Conservation (phyloP, 2,113 vertebrate genomes). For the Halichoeres trimaculatus region DNA sequence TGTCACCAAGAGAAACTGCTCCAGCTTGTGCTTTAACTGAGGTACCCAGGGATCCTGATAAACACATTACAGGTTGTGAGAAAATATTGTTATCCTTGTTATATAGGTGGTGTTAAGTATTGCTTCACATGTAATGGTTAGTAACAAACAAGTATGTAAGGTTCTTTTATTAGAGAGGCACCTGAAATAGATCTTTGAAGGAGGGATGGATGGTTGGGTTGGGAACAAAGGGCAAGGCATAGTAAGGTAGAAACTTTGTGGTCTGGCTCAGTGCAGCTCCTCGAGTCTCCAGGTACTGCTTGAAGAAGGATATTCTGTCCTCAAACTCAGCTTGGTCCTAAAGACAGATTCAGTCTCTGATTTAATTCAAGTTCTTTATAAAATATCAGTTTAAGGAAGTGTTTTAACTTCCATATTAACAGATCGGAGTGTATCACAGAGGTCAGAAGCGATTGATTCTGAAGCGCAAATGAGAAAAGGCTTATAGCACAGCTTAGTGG, state of each 20-base stretch:
- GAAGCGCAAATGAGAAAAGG: neutral
- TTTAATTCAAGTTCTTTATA: conserved; percentile 2
- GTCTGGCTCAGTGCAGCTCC: conserved; percentile 91
- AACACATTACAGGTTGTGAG: neutral
- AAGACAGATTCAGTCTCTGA: conserved; percentile 17
- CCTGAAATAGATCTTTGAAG: conserved; percentile 95
- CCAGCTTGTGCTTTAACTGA: conserved; percentile 88
- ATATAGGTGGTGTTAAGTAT: neutral
- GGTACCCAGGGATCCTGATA: conserved; percentile 91
- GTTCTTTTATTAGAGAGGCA: conserved; percentile 37
- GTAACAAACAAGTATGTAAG: neutral
- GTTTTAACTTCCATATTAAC: neutral
- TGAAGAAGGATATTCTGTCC: conserved; percentile 88
- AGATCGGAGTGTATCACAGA: neutral
- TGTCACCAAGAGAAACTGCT: conserved; percentile 86
- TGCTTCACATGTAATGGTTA: neutral
- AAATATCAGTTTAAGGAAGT: neutral
- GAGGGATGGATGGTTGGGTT: conserved; percentile 91
- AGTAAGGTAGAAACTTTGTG: conserved; percentile 94
- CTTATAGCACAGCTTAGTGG: conserved; percentile 66
- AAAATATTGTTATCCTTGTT: neutral
- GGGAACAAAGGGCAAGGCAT: conserved; percentile 95
- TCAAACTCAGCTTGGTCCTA: conserved; percentile 89
- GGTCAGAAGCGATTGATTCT: neutral
- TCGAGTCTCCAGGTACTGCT: conserved; percentile 91